A percentile compares a stretch with the other conserved stretches of the same genome.
Evolutionary conservation across 2,797 vertebrate species (phyloP).

Genomic region (Strix occidentalis): DNA sequence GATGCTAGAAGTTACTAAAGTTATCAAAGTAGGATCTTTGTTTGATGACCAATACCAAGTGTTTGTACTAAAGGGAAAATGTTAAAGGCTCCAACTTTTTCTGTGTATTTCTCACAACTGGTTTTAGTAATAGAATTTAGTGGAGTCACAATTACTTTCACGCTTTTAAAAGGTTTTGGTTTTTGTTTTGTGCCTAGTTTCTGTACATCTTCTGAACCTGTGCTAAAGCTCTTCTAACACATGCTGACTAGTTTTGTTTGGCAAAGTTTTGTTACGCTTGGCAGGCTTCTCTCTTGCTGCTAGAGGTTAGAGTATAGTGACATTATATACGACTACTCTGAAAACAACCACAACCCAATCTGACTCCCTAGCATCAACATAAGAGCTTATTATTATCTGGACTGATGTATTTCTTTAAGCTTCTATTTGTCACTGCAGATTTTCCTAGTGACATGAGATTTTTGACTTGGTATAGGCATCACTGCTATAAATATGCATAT

Average conservation of each 20-base stretch:
- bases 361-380: neutral
- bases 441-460: neutral
- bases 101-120: neutral
- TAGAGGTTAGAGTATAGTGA: neutral
- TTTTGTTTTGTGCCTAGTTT: neutral
- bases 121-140: neutral
- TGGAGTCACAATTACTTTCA: neutral
- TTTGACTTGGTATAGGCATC: neutral
- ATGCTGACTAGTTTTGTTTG: constrained; percentile 41
- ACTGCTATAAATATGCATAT: neutral
- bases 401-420: neutral
- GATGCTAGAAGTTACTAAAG: neutral
- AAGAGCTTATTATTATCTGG: neutral
- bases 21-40: neutral
- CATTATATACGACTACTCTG: neutral
- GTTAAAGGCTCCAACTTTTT: neutral
- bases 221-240: neutral
- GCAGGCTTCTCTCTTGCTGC: neutral
- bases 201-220: neutral
- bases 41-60: neutral
- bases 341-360: neutral
- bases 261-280: constrained; percentile 38
- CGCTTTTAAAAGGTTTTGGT: neutral
- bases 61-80: neutral
- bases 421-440: neutral